Evolutionary conservation across 2,113 vertebrate species (phyloP), one percentile per base, ranked within the genome.

Genomic region (Daphoenositta chrysoptera): DNA sequence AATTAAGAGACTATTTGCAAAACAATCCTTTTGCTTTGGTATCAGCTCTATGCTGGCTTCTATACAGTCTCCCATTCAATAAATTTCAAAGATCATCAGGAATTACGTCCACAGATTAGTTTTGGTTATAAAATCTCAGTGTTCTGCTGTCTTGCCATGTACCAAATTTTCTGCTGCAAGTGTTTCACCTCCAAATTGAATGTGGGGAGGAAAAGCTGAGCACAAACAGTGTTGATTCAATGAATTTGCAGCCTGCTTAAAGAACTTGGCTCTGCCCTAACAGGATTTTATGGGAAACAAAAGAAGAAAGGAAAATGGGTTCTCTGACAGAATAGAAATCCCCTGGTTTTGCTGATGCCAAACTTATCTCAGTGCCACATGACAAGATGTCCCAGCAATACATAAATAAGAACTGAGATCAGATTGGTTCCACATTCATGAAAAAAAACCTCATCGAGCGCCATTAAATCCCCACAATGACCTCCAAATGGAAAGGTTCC

Each of bases 281-380:
- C 39, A 77, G 75, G 83, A 90, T 90, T 94, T 96, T 83, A 86
- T 68, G 60, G 84, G 82, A 95, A 96, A 96, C 82, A 95, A 94
- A 96, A 88, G 68, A 83, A 54, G n/a, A 78, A 64, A 33, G 40
- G 40, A 63, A 90, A 94, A 83, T 44, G 44, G 31, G 10, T 68
- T 86, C 47, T 60, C 76, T 45, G 39, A 39, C 60, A 83, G 44
- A 89, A 90, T 7, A 83, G 73, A 90, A 94, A 94, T 85, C 82
- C 47, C 57, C 71, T 81, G 75, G 4, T 51, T 93, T 48, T 78
- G 48, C 37, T 94, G 68, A 75, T 53, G 77, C 87, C 90, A 92
- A 71, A 92, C 61, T 84, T 91, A 90, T 87, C 84, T 91, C 78
- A 26, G 30, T 92, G 83, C 64, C 72, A 81, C 80, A 45, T 81